A percentile compares a stretch with the other conserved stretches of the same genome.
Evolutionary conservation across 2,888 invertebrate species (phyloP).

Genomic region (Petrophora chlorosata): DNA sequence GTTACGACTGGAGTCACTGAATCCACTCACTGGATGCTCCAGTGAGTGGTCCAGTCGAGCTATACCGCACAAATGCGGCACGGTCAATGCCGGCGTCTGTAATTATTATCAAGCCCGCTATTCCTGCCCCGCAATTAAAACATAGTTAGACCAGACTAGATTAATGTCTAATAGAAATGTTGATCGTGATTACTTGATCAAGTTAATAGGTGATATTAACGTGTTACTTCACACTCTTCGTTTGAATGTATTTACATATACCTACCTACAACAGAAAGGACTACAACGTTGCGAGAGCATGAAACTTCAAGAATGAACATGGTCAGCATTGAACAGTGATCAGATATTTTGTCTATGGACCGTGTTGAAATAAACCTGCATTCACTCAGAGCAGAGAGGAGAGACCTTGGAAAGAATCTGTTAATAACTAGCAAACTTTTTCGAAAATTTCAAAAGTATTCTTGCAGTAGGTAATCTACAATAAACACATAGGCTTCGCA

Average conservation of each 20-base stretch:
- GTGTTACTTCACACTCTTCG: constrained; percentile 15
- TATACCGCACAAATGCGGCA: constrained; percentile 47
- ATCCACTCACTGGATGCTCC: neutral
- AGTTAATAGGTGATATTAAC: constrained; percentile 50
- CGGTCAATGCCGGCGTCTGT: constrained; percentile 56
- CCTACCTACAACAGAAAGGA: neutral
- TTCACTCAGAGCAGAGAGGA: too few species aligned
- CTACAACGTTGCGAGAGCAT: too few species aligned
- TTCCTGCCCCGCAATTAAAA: constrained; percentile 73
- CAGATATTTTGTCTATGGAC: too few species aligned
- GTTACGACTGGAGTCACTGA: too few species aligned
- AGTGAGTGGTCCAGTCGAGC: too few species aligned
- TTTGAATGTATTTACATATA: constrained; percentile 11
- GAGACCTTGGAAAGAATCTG: too few species aligned
- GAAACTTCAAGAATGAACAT: too few species aligned
- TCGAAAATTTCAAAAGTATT: too few species aligned
- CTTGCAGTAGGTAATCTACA: too few species aligned
- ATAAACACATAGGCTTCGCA: neutral
- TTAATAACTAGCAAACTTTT: too few species aligned
- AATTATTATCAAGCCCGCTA: constrained; percentile 52
- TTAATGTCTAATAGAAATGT: constrained; percentile 80
- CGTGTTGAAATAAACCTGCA: too few species aligned
- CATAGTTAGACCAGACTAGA: constrained; percentile 75
- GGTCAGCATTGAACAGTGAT: too few species aligned
- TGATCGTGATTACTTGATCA: constrained; percentile 59